Evolutionary conservation across 1,140 invertebrate genomes (phyloP).

Genomic region (Drosophila murphyi): DNA sequence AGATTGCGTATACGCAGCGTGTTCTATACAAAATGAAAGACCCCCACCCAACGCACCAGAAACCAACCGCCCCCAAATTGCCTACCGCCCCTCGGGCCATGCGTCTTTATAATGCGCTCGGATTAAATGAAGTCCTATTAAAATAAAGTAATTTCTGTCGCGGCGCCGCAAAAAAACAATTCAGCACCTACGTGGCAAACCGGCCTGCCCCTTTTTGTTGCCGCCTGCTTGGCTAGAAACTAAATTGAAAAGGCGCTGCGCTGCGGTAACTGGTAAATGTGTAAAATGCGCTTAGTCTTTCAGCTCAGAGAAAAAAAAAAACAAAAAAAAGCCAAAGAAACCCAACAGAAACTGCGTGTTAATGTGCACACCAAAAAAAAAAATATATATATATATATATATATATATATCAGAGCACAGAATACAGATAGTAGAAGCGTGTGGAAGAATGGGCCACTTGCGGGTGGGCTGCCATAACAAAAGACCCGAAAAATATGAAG

Average conservation of each 20-base stretch:
- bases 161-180: slow-evolving; percentile 41
- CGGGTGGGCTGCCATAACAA: slow-evolving; percentile 46
- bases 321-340: slow-evolving; percentile 29
- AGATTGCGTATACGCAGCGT: slow-evolving; percentile 81
- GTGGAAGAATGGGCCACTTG: neutral
- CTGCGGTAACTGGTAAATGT: slow-evolving; percentile 67
- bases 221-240: slow-evolving; percentile 44
- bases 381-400: neutral
- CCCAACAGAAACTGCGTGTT: slow-evolving; percentile 73
- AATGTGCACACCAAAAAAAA: slow-evolving; percentile 56
- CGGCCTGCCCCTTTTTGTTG: slow-evolving; percentile 31
- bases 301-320: slow-evolving; percentile 32
- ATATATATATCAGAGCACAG: neutral
- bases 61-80: slow-evolving; percentile 54
- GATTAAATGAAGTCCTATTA: slow-evolving; percentile 83
- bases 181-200: slow-evolving; percentile 47
- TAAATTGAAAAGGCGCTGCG: slow-evolving; percentile 65
- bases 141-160: slow-evolving; percentile 80
- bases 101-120: slow-evolving; percentile 61
- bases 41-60: neutral
- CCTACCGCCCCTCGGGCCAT: slow-evolving; percentile 32
- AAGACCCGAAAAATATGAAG: slow-evolving; percentile 64
- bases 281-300: slow-evolving; percentile 72
- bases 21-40: slow-evolving; percentile 50
- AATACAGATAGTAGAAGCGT: slow-evolving; percentile 55